Percentiles rank a stretch among this genome's conserved stretches.
Evolutionary conservation across 2,888 invertebrate genomes (phyloP).

Genomic region (Acronicta psi): DNA sequence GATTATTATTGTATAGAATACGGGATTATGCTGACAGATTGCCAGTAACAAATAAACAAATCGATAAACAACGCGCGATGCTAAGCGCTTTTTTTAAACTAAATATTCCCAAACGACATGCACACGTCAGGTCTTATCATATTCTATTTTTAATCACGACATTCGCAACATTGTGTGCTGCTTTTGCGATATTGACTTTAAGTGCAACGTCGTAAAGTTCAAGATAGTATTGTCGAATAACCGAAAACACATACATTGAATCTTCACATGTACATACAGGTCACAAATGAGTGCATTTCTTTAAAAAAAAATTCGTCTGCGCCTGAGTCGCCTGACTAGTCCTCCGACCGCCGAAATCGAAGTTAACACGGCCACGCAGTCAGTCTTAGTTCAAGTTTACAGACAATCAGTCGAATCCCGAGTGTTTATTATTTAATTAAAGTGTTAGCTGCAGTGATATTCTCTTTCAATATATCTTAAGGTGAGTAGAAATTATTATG

Average conservation of each 20-base stretch:
- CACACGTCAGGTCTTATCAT: background rate
- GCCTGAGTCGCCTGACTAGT: too few species aligned
- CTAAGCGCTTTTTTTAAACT: too few species aligned
- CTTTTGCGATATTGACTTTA: constrained; percentile 19
- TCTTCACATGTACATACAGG: background rate
- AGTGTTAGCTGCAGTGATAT: too few species aligned
- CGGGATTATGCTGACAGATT: too few species aligned
- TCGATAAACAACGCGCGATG: too few species aligned
- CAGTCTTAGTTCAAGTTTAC: background rate
- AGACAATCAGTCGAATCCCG: constrained; percentile 1
- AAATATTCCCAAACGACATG: background rate
- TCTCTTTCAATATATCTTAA: too few species aligned
- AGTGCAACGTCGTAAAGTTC: fast-evolving
- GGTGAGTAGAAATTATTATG: too few species aligned
- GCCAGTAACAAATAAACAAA: too few species aligned
- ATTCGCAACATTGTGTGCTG: constrained; percentile 6
- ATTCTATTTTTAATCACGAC: constrained; percentile 18
- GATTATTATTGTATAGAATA: too few species aligned
- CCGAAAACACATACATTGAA: background rate
- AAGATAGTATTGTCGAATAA: background rate
- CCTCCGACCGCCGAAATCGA: too few species aligned
- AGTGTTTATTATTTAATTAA: too few species aligned
- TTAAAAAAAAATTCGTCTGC: too few species aligned
- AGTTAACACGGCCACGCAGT: background rate
- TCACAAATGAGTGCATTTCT: background rate